A percentile compares a stretch with the other conserved stretches of the same genome.
Evolutionary conservation across 1,140 invertebrate species (phyloP).

Genomic region (Drosophila bipectinata): DNA sequence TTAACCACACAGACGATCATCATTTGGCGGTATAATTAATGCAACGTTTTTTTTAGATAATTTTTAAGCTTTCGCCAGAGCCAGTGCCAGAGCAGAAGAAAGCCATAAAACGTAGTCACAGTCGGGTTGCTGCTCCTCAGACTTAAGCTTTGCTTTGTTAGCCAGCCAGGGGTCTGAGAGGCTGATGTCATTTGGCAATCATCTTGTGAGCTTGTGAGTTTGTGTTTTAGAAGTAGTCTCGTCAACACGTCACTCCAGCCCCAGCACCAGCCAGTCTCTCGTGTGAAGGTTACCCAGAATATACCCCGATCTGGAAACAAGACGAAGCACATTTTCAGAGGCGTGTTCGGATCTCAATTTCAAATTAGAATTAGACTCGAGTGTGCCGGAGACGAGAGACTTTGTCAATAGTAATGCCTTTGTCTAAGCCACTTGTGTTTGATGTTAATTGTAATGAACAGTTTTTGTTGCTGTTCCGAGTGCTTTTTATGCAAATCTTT

Average conservation of each 20-base stretch:
- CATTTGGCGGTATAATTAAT: constrained; percentile 25
- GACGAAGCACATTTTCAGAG: constrained; percentile 42
- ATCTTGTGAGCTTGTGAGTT: constrained; percentile 48
- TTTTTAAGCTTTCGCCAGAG: constrained; percentile 48
- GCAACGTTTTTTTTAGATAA: constrained; percentile 24
- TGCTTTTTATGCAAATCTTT: constrained; percentile 41
- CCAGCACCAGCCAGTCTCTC: constrained; percentile 12
- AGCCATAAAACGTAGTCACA: constrained; percentile 44
- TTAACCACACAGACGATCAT: constrained; percentile 42
- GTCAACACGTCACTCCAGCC: constrained; percentile 47
- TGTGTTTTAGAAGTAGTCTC: constrained; percentile 56
- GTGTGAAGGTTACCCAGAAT: constrained; percentile 67
- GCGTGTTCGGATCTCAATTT: constrained; percentile 55
- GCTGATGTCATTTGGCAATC: constrained; percentile 76
- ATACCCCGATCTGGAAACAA: constrained; percentile 26
- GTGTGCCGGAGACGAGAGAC: constrained; percentile 9
- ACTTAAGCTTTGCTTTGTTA: constrained; percentile 43
- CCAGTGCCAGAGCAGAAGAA: constrained; percentile 34
- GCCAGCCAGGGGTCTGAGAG: constrained; percentile 22
- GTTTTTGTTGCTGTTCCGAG: constrained; percentile 12
- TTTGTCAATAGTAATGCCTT: constrained; percentile 41
- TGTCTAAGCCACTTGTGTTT: constrained; percentile 34
- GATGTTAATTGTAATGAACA: constrained; percentile 63
- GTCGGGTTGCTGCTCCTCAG: constrained; percentile 9
- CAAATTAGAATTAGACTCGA: constrained; percentile 22